These are phyloP conservation scores for Myanophis thanlyinensis DNA, from an alignment of 2,113 vertebrate genomes.

Conservation along the genomic window DNA sequence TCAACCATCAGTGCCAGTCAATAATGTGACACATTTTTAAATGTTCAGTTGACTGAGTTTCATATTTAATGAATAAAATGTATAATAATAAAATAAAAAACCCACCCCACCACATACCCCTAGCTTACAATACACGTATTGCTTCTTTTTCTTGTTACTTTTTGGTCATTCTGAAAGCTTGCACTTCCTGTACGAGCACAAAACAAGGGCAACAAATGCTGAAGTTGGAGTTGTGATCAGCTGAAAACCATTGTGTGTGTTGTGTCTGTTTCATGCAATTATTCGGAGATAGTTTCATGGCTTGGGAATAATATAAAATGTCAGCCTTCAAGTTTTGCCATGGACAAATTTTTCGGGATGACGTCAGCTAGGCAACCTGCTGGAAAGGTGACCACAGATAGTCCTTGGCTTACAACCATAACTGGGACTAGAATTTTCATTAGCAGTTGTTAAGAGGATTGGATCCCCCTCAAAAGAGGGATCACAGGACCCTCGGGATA, in stretches of 20 bases:
- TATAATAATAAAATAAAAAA: neutral
- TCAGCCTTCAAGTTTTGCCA: neutral
- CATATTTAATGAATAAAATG: too few relatives aligned
- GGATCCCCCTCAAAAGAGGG: too few relatives aligned
- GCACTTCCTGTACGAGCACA: neutral
- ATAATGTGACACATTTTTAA: too few relatives aligned
- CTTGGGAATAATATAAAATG: neutral
- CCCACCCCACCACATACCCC: neutral
- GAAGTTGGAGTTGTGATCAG: neutral
- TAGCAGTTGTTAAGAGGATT: too few relatives aligned
- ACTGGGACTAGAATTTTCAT: too few relatives aligned
- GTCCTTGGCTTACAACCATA: too few relatives aligned
- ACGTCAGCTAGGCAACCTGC: neutral
- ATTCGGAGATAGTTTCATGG: neutral
- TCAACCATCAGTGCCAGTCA: too few relatives aligned
- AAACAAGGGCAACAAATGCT: rapidly evolving
- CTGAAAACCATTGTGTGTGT: neutral
- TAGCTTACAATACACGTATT: neutral
- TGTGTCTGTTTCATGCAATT: neutral
- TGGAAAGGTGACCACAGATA: neutral
- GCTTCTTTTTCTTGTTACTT: neutral
- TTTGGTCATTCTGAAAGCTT: neutral
- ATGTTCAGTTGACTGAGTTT: too few relatives aligned
- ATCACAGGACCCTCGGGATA: too few relatives aligned
- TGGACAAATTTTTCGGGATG: neutral